Conservation (phyloP, 2,888 invertebrate species). For the Philhelius pedissequus region DNA sequence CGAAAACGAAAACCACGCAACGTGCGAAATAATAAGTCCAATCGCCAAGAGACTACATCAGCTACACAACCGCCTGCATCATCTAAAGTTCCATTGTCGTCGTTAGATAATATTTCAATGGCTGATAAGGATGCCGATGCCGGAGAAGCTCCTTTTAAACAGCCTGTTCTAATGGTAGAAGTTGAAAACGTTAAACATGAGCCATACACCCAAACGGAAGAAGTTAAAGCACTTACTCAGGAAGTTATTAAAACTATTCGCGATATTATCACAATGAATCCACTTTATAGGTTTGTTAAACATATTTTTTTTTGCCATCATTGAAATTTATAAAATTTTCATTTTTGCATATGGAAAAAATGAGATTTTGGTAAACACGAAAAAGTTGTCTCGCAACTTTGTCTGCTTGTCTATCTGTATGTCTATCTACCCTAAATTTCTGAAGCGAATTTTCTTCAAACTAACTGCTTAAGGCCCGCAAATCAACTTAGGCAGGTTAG, state of each 20-base stretch:
- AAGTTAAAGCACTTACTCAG: slow-evolving; percentile 97
- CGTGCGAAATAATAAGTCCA: slow-evolving; percentile 78
- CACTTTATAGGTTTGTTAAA: slow-evolving; percentile 86
- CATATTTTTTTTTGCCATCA: background rate
- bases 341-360: too few relatives aligned
- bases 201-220: slow-evolving; percentile 93
- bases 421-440: too few relatives aligned
- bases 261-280: slow-evolving; percentile 98
- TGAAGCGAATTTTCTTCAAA: too few relatives aligned
- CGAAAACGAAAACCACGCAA: slow-evolving; percentile 75
- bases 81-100: background rate
- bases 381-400: too few relatives aligned
- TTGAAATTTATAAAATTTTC: too few relatives aligned
- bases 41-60: slow-evolving; percentile 69
- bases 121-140: slow-evolving; percentile 26
- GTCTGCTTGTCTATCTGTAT: too few relatives aligned
- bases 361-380: too few relatives aligned
- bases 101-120: background rate
- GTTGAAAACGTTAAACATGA: slow-evolving; percentile 95
- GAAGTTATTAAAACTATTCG: slow-evolving; percentile 98
- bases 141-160: slow-evolving; percentile 68
- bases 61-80: slow-evolving; percentile 72
- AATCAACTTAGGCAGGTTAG: too few relatives aligned
- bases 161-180: slow-evolving; percentile 92
- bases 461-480: too few relatives aligned